These are phyloP conservation scores for Paracentrotus lividus DNA, from an alignment of 53 echinoderm and acorn worm genomes.

Conservation along the genomic window DNA sequence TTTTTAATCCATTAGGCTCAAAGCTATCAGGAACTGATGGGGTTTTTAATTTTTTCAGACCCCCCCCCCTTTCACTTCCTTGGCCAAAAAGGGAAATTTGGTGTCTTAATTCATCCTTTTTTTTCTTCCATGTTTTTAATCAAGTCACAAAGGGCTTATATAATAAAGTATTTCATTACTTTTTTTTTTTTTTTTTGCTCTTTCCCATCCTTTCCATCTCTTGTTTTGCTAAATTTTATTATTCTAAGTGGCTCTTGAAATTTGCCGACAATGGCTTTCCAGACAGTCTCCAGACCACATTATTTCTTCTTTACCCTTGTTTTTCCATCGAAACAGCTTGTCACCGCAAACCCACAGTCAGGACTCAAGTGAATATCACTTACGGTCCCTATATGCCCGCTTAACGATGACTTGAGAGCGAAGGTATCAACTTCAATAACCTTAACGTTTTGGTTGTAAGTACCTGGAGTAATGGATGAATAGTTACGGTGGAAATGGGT, in stretches of 20 bases:
- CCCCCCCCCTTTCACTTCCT: background rate
- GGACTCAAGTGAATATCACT: conserved; percentile 69
- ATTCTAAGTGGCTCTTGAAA: background rate
- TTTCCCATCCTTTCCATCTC: background rate
- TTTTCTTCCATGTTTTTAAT: background rate
- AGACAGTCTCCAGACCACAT: background rate
- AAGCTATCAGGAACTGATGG: background rate
- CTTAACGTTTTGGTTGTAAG: conserved; percentile 82
- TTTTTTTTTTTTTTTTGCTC: background rate
- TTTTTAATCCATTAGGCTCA: no score
- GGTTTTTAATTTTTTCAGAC: background rate
- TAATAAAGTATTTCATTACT: no score
- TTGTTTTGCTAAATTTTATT: background rate
- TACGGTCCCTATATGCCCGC: conserved; percentile 78
- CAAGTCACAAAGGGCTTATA: no score
- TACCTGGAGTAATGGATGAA: conserved; percentile 69
- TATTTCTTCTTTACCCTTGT: conserved; percentile 71
- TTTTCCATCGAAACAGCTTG: conserved; percentile 76
- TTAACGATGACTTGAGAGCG: conserved; percentile 38
- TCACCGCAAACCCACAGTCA: conserved; percentile 67
- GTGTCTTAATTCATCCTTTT: background rate
- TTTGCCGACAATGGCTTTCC: conserved; percentile 24
- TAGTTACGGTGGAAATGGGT: background rate
- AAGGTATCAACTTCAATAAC: conserved; percentile 73
- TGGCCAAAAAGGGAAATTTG: background rate